Conservation (phyloP, 2,113 vertebrate species). For the Caracal caracal region DNA sequence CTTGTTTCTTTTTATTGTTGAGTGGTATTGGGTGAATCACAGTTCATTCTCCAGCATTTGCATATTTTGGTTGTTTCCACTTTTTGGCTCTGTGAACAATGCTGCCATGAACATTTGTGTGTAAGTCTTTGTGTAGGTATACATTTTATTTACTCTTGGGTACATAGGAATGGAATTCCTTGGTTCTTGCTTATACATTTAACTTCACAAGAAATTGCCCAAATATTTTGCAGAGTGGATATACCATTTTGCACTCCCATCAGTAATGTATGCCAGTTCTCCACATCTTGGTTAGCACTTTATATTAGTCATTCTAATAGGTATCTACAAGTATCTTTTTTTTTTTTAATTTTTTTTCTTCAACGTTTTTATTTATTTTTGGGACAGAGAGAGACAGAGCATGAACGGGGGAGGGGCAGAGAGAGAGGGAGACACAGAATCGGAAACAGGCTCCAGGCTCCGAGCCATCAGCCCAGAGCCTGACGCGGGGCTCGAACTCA, state of each 20-base stretch:
- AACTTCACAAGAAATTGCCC: not conserved
- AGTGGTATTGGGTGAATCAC: not conserved
- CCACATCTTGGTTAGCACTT: not conserved
- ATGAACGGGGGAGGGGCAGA: no score
- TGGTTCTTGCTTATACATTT: not conserved
- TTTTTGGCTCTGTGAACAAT: not conserved
- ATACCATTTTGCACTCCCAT: not conserved
- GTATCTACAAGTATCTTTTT: not conserved
- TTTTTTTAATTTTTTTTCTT: no score
- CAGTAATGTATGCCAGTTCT: not conserved
- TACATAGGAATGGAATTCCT: not conserved
- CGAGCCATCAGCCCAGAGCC: no score
- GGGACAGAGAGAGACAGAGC: no score
- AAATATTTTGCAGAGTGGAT: not conserved
- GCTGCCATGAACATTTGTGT: not conserved
- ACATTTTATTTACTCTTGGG: not conserved
- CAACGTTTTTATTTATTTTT: no score
- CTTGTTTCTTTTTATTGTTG: not conserved
- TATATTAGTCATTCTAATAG: not conserved
- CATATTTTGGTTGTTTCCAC: not conserved
- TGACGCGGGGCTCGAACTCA: no score
- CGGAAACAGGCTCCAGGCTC: no score
- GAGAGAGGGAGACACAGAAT: no score
- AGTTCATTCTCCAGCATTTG: not conserved
- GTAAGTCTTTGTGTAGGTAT: not conserved